Evolutionary conservation across 2,797 vertebrate species (phyloP), one percentile per base, ranked within the genome.

Genomic region (Uromys caudimaculatus): DNA sequence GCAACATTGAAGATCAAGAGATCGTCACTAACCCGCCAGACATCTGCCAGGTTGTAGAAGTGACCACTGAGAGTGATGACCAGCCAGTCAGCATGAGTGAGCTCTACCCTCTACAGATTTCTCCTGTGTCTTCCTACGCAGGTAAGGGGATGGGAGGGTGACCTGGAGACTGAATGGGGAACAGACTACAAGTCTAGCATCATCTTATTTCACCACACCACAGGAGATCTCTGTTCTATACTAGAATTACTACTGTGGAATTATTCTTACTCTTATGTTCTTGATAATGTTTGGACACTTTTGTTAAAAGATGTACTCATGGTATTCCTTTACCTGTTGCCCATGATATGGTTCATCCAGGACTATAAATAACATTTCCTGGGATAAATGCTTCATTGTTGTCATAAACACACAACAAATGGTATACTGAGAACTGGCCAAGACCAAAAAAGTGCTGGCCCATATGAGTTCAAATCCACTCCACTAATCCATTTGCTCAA

Each of bases 31-130:
- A 99, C 93, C 99, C 99, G 17, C 99, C 99, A 0, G 99, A 99
- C 73, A 99, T 99, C 97, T 99, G 99, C 97, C 99, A 99, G 97
- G 99, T 99, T 13, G 99, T 99, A 4, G 99, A 99, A 97, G 99
- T 99, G 98, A 99, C 99, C 98, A 99, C 99, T 0, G 99, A 99
- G 98, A 99, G 99, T 0, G 99, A 99, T 1, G 99, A 99, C 54
- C 99, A 99, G 97, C 99, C 99, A 0, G 99, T 99, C 81, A 99
- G 98, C 98, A 99, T 99, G 98, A 99, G 99, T 77, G 99, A 99
- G 96, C 99, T 99, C 44, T 99, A 99, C 97, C 99, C 99, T 3
- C 98, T 99, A 38, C 99, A 99, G 98, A 99, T 99, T 95, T 99
- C 99, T 23, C 99, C 99, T 0, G 99, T 99, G 84, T 99, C 99